These are phyloP conservation scores for Etheostoma perlongum DNA, from an alignment of 2,797 vertebrate species.

Conservation along the genomic window DNA sequence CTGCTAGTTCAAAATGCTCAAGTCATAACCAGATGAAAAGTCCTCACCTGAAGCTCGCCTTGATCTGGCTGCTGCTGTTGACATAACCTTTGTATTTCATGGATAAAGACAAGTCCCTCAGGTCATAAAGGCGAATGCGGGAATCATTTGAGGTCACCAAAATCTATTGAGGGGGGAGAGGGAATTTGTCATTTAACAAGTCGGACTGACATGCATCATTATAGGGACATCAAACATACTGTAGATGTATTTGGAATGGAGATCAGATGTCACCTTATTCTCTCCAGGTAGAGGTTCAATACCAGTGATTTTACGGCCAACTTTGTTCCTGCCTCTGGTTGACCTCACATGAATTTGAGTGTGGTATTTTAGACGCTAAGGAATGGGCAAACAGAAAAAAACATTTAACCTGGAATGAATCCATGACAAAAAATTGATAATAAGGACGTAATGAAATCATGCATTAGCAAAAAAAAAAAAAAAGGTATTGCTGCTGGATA, in stretches of 20 bases:
- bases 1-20: neutral
- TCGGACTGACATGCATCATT: neutral
- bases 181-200: neutral
- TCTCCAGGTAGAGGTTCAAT: slow-evolving; percentile 98
- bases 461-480: neutral
- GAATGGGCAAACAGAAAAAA: neutral
- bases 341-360: slow-evolving; percentile 98
- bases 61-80: slow-evolving; percentile 99
- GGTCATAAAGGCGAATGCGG: slow-evolving; percentile 95
- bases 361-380: slow-evolving; percentile 96
- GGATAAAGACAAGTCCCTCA: slow-evolving; percentile 97
- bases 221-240: neutral
- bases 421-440: neutral
- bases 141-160: slow-evolving; percentile 98
- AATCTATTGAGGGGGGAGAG: slow-evolving; percentile 85
- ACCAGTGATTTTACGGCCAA: slow-evolving; percentile 99
- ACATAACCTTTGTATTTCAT: slow-evolving; percentile 99
- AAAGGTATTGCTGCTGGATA: slow-evolving; percentile 51
- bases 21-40: neutral
- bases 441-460: neutral
- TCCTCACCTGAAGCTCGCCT: slow-evolving; percentile 97
- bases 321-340: slow-evolving; percentile 96
- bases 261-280: slow-evolving; percentile 90
- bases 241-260: neutral
- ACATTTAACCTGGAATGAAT: neutral